A percentile compares a stretch with the other conserved stretches of the same genome.
These are phyloP conservation scores for Melangyna quadrimaculata DNA, from an alignment of 2,888 invertebrate genomes.

Conservation along the genomic window DNA sequence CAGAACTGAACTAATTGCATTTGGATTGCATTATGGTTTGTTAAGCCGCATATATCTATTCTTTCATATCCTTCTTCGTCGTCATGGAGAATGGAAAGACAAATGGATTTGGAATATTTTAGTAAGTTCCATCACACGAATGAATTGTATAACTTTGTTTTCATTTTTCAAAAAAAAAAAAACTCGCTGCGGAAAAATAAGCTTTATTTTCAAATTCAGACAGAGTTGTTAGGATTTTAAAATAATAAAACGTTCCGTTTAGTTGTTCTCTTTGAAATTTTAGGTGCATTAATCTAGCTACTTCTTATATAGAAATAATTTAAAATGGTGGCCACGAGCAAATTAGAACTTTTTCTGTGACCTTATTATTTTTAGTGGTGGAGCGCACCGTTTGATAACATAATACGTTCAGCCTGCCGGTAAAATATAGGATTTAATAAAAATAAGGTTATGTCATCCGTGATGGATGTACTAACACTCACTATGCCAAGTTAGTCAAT, in stretches of 20 bases:
- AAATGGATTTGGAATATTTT: constrained; percentile 44
- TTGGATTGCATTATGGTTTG: constrained; percentile 63
- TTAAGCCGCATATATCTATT: constrained; percentile 32
- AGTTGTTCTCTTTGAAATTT: not conserved
- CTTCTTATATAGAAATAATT: not conserved
- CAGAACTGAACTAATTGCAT: constrained; percentile 64
- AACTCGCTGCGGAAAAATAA: constrained; percentile 19
- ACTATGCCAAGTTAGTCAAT: too few relatives aligned
- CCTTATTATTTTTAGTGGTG: too few relatives aligned
- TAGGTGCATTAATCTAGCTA: not conserved
- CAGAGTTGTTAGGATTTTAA: constrained; percentile 23
- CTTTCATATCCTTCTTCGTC: not conserved
- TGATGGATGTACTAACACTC: too few relatives aligned
- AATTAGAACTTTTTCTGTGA: not conserved
- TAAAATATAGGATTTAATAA: too few relatives aligned
- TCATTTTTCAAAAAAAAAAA: too few relatives aligned
- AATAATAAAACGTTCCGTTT: not conserved
- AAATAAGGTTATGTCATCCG: too few relatives aligned
- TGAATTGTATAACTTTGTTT: constrained; percentile 53
- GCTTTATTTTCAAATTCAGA: constrained; percentile 30
- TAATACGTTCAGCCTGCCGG: too few relatives aligned
- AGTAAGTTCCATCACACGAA: constrained; percentile 52
- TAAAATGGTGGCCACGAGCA: not conserved
- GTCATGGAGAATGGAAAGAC: not conserved
- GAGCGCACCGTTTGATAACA: too few relatives aligned